These are phyloP conservation scores for Cyrtonyx montezumae DNA, from an alignment of 2,113 vertebrate species.

Conservation along the genomic window DNA sequence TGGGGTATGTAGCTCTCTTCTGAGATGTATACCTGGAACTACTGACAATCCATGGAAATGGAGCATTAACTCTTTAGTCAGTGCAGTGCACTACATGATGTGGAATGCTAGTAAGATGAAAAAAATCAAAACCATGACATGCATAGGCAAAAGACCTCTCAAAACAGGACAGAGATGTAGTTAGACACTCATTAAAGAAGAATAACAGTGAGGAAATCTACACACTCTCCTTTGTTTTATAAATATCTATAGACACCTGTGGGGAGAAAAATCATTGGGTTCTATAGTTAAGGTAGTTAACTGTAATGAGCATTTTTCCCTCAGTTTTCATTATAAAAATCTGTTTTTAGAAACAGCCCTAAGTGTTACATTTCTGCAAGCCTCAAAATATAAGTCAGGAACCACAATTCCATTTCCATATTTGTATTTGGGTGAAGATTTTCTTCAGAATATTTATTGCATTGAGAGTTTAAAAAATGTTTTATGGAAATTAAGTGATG, in stretches of 20 bases:
- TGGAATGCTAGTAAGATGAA: too few relatives aligned
- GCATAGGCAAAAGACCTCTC: neutral
- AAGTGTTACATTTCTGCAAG: neutral
- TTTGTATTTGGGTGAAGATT: neutral
- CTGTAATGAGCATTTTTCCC: neutral
- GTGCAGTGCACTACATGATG: too few relatives aligned
- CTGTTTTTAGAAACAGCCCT: neutral
- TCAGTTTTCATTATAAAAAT: neutral
- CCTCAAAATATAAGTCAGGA: neutral
- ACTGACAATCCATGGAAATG: too few relatives aligned
- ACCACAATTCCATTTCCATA: neutral
- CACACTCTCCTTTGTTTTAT: neutral
- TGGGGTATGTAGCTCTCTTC: too few relatives aligned
- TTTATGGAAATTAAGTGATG: neutral
- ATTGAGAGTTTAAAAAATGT: neutral
- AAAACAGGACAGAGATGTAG: constrained; percentile 11
- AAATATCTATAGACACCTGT: neutral
- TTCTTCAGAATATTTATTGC: too few relatives aligned
- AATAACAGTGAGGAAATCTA: accelerated
- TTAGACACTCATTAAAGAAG: too few relatives aligned
- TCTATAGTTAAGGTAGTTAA: neutral
- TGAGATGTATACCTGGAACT: too few relatives aligned
- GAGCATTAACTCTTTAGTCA: too few relatives aligned
- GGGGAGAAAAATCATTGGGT: neutral
- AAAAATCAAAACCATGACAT: too few relatives aligned